phyloP scores from a whole-genome alignment of 30 jellyfish, hydroid and myxozoan genomes.

The Phacellophora camtschatica region DNA sequence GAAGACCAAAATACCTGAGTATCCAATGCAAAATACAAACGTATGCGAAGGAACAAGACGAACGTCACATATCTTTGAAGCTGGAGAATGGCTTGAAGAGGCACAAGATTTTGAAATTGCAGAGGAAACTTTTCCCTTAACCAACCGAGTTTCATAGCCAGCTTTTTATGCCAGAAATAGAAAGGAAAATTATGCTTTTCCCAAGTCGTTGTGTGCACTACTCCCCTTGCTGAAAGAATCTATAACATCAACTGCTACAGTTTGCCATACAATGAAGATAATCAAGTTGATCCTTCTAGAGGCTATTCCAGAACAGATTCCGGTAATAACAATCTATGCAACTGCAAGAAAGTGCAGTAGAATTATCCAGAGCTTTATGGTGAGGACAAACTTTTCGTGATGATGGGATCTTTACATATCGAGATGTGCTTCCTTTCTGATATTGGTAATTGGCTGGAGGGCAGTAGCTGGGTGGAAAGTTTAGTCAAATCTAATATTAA shows the following conservation, averaged over 20 bases:
- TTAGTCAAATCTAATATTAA: conserved; percentile 20
- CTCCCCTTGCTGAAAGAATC: neutral
- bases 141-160: conserved; percentile 17
- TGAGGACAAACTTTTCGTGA: conserved; percentile 29
- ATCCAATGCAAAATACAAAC: neutral
- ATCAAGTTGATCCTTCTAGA: neutral
- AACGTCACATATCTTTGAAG: neutral
- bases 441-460: conserved; percentile 70
- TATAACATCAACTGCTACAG: neutral
- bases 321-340: neutral
- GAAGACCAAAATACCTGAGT: neutral
- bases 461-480: conserved; percentile 53
- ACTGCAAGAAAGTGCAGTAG: conserved; percentile 26
- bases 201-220: conserved; percentile 5
- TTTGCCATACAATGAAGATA: neutral
- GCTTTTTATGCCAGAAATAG: conserved; percentile 5
- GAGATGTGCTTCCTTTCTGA: conserved; percentile 21
- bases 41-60: neutral
- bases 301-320: neutral
- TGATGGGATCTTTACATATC: conserved; percentile 69
- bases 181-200: neutral
- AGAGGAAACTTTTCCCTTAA: neutral
- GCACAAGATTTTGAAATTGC: neutral
- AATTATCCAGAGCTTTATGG: conserved; percentile 35
- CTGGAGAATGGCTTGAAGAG: neutral